Evolutionary conservation across 2,797 vertebrate genomes (phyloP).

Genomic region (Neopelma chrysocephalum): DNA sequence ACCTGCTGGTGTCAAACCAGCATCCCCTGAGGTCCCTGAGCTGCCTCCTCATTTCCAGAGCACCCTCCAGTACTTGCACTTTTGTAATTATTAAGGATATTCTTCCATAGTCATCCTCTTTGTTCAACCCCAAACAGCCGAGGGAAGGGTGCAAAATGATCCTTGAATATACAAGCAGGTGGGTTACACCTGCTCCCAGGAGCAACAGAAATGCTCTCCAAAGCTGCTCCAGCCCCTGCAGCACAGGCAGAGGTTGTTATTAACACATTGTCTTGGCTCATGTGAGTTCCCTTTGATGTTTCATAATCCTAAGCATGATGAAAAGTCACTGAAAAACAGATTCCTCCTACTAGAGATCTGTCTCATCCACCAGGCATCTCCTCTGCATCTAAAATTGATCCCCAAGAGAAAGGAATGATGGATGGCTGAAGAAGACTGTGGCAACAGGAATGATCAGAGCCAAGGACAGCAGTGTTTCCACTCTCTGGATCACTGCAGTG

Average conservation of each 20-base stretch:
- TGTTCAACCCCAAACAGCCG: not conserved
- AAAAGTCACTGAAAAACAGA: conserved; percentile 2
- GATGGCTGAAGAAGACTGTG: not conserved
- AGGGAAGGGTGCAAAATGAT: not conserved
- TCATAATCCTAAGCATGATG: not conserved
- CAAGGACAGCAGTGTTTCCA: not conserved
- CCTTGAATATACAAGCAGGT: not conserved
- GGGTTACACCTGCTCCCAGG: not conserved
- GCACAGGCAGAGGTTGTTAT: not conserved
- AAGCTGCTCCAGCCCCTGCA: not conserved
- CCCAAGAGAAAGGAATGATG: not conserved
- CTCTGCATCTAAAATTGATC: not conserved
- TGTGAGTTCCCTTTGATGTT: not conserved
- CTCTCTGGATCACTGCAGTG: not conserved
- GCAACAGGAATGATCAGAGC: not conserved
- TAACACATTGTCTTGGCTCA: not conserved
- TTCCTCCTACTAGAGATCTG: not conserved
- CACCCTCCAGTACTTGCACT: not conserved
- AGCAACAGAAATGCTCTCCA: not conserved
- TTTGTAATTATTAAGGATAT: not conserved
- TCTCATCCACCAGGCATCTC: not conserved
- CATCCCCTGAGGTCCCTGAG: not conserved
- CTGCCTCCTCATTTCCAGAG: not conserved
- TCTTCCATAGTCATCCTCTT: not conserved
- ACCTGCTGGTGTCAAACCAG: not conserved